Conservation (phyloP, 2,113 vertebrate species). For the Syrmaticus mikado region DNA sequence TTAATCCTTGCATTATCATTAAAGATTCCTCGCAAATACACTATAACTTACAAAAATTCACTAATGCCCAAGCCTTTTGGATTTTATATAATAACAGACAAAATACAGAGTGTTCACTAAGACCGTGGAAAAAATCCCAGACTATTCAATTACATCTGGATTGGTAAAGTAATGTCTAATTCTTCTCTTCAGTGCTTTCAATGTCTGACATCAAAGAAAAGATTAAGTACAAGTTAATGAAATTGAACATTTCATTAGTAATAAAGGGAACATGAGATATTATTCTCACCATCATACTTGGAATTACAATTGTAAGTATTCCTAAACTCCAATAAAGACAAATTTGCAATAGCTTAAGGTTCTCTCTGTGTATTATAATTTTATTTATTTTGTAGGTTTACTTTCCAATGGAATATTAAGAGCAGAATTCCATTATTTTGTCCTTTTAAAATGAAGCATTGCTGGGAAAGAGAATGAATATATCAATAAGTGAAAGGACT, state of each 20-base stretch:
- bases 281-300: neutral
- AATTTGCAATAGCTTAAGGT: neutral
- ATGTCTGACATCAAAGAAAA: neutral
- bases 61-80: neutral
- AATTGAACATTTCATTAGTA: neutral
- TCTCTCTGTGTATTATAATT: neutral
- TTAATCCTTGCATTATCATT: neutral
- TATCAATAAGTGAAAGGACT: neutral
- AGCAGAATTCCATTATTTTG: neutral
- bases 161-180: neutral
- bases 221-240: neutral
- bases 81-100: neutral
- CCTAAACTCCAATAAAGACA: neutral
- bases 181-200: neutral
- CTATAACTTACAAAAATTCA: neutral
- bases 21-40: neutral
- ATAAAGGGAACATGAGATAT: neutral
- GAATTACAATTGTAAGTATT: neutral
- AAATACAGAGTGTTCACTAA: neutral
- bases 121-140: neutral
- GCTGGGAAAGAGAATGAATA: neutral
- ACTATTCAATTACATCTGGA: neutral
- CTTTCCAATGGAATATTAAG: neutral
- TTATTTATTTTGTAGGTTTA: neutral
- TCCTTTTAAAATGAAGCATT: conserved; percentile 12